Percentiles rank a stretch among this genome's conserved stretches.
These are phyloP conservation scores for Paedocypris micromegethes DNA, from an alignment of 2,797 vertebrate genomes.

Conservation along the genomic window DNA sequence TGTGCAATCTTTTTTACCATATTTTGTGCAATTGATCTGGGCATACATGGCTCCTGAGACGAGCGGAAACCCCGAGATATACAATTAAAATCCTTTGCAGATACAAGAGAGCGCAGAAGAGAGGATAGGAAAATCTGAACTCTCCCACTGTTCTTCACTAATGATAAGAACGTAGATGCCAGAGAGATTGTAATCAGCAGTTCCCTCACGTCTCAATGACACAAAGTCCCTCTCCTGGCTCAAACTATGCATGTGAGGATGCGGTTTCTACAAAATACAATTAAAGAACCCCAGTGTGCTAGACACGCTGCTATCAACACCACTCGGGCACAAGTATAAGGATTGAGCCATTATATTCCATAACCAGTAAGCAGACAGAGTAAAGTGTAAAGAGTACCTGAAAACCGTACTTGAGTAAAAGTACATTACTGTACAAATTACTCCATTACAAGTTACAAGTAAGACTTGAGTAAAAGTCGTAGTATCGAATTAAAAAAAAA, in stretches of 20 bases:
- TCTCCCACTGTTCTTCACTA: constrained; percentile 29
- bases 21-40: constrained; percentile 32
- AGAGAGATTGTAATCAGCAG: constrained; percentile 39
- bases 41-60: constrained; percentile 26
- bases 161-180: constrained; percentile 19
- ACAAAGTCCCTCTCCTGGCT: constrained; percentile 30
- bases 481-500: too few relatives aligned
- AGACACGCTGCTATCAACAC: constrained; percentile 26
- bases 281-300: constrained; percentile 32
- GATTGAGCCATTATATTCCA: constrained; percentile 15
- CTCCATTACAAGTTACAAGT: too few relatives aligned
- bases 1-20: constrained; percentile 6
- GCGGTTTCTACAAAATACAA: constrained; percentile 42
- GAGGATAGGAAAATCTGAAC: constrained; percentile 37
- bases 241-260: constrained; percentile 4
- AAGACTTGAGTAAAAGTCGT: too few relatives aligned
- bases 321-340: constrained; percentile 3
- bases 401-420: too few relatives aligned
- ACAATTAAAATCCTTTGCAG: constrained; percentile 49
- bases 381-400: too few relatives aligned
- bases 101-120: constrained; percentile 29
- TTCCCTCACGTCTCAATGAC: constrained; percentile 47
- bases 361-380: constrained; percentile 2
- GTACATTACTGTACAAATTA: too few relatives aligned
- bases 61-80: constrained; percentile 36